Conservation (phyloP, 1,140 invertebrate species). For the Paraescarpia echinospica region DNA sequence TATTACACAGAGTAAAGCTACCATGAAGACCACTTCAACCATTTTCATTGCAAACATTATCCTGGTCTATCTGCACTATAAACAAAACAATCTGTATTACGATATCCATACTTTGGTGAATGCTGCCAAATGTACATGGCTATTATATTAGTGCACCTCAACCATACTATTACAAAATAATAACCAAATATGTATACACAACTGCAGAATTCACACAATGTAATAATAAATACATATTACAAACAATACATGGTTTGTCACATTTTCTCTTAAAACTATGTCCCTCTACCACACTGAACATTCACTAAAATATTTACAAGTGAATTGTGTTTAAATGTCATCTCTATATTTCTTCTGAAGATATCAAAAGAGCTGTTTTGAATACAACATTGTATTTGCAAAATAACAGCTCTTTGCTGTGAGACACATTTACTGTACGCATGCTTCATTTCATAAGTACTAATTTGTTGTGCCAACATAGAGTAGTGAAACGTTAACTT, state of each 20-base stretch:
- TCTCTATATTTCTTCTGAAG: background rate
- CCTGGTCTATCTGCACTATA: too few species aligned
- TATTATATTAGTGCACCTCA: too few species aligned
- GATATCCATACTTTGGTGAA: too few species aligned
- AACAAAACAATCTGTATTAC: too few species aligned
- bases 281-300: background rate
- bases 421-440: background rate
- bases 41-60: too few species aligned
- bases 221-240: background rate
- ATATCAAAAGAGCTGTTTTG: background rate
- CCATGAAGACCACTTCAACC: too few species aligned
- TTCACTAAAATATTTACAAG: background rate
- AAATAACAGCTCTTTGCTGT: background rate
- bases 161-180: too few species aligned
- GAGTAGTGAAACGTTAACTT: background rate
- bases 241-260: background rate
- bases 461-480: background rate
- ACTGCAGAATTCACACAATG: background rate
- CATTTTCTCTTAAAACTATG: background rate
- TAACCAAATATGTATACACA: background rate
- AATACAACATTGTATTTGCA: background rate
- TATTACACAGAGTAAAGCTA: too few species aligned
- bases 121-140: too few species aligned
- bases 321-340: background rate
- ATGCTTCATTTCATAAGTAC: background rate